Evolutionary conservation across 2,113 vertebrate genomes (phyloP), one percentile per base, ranked within the genome.

Genomic region (Epinephelus lanceolatus): DNA sequence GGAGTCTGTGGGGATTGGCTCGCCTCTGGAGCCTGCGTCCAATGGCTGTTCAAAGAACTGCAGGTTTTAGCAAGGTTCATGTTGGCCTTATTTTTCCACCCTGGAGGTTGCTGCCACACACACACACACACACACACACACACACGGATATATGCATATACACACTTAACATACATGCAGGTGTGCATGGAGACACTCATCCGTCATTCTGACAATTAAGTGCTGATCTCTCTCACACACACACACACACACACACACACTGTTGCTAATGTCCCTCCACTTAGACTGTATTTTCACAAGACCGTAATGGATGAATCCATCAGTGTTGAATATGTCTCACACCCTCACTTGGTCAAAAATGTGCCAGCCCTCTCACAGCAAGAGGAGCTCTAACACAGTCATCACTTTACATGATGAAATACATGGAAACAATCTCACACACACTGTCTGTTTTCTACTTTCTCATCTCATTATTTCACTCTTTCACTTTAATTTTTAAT

Each of bases 271-370:
- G 72, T 73, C 82, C 59, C 18, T 59, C 71, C 45, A 84, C 74
- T 87, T 85, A 82, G 8, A 23, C 66, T 55, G 52, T 89, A 84
- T 90, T 91, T 88, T 90, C 63, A 71, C 73, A 45, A 74, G 83
- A 14, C 27, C 25, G 33, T 90, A 91, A 91, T 91, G 62, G 89
- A 88, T 84, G 88, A 76, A 68, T 88, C 87, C 69, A 88, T 91
- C 84, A 88, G 86, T 17, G 76, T 77, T 76, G 83, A 88, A 71
- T 68, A 85, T 89, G 81, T 84, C 85, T 92, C 81, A 86, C 78
- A 83, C 88, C 86, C 80, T 82, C 59, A 69, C 79, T 25, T 73
- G 23, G 52, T 70, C 52, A 75, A 70, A 90, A 68, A 67, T 77
- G n/a, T 65, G 42, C 45, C 42, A 15, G 7, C 27, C 59, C 42